A percentile compares a stretch with the other conserved stretches of the same genome.
phyloP scores from a whole-genome alignment of 2,113 vertebrate species.

The Etia nguti region DNA sequence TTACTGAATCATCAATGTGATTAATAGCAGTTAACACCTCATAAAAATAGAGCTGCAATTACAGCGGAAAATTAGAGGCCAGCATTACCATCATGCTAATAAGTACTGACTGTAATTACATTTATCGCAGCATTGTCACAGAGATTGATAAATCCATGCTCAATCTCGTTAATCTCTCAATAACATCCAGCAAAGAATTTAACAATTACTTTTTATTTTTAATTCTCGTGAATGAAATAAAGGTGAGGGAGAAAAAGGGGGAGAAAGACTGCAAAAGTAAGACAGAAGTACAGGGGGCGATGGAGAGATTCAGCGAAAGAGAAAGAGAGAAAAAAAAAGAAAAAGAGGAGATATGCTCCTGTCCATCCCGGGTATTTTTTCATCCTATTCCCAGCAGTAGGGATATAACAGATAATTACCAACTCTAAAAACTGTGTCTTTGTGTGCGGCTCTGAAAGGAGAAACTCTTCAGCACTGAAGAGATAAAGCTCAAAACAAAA shows the following conservation, averaged over 20 bases:
- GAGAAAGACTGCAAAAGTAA: neutral
- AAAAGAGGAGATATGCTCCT: conserved; percentile 31
- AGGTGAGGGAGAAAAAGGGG: neutral
- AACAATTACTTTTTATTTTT: conserved; percentile 65
- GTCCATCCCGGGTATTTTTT: conserved; percentile 47
- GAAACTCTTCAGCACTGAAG: conserved; percentile 73
- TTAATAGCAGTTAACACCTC: conserved; percentile 74
- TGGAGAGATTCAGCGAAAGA: neutral
- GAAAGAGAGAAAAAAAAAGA: neutral
- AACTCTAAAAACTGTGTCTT: conserved; percentile 69
- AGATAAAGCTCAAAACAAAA: conserved; percentile 82
- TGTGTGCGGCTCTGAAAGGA: conserved; percentile 72
- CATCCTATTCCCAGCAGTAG: conserved; percentile 60
- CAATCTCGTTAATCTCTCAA: conserved; percentile 77
- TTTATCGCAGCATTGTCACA: conserved; percentile 74
- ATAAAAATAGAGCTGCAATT: conserved; percentile 77
- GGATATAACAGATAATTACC: conserved; percentile 75
- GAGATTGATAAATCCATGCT: conserved; percentile 76
- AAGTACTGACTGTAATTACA: conserved; percentile 76
- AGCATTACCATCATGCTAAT: conserved; percentile 72
- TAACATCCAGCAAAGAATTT: conserved; percentile 63
- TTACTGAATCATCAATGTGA: conserved; percentile 75
- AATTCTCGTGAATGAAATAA: conserved; percentile 33
- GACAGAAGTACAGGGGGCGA: neutral
- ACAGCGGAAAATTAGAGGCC: conserved; percentile 72